Base-by-base conservation (phyloP, 2,888 invertebrate genomes). In the Eristalis arbustorum region DNA sequence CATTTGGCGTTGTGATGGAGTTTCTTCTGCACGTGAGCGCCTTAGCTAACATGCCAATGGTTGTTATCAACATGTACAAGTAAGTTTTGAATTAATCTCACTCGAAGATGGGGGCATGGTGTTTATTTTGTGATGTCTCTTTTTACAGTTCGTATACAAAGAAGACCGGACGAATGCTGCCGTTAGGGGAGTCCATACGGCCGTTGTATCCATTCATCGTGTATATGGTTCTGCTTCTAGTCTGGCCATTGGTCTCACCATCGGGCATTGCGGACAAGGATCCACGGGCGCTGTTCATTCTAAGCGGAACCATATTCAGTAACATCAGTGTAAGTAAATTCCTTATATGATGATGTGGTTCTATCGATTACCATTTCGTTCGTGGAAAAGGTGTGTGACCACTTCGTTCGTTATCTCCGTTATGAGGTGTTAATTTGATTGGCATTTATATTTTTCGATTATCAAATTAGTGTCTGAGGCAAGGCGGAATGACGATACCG, bases 291-390 rank as follows among this genome's bases (percentile, higher is more conserved):
- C 96, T 98, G 93, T 98, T 96, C 92, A 95, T 98, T 92, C 95
- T 98, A 83, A 96, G 97, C 85, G 99, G 99, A 89, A 98, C 98
- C 57, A 96, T 99, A 88, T 99, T 99, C 93, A 98, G 99, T 31
- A 99, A 99, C 93, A 98, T 99, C 91, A 97, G 98, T 91, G 99
- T 99, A 93, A 96, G 97, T 96, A 78, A 23, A n/a, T 49, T 18
- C 49, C 11, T 1, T 49, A 49, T 18, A 34, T 6, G 72, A 57
- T 66, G 42, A 34, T 78, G 31, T 11, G 37, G 31, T 57, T 62
- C 13, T 69, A 56, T 57, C 61, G 34, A 13, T 67, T 42, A 49
- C 18, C 49, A 49, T 18, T 18, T 49, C n/a, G 49, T 49, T 8
- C 49, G 49, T 49, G 18, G 18, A 49, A 5, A 49, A 22, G 57